Conservation (phyloP, 2,113 vertebrate species). For the Loxodonta africana region DNA sequence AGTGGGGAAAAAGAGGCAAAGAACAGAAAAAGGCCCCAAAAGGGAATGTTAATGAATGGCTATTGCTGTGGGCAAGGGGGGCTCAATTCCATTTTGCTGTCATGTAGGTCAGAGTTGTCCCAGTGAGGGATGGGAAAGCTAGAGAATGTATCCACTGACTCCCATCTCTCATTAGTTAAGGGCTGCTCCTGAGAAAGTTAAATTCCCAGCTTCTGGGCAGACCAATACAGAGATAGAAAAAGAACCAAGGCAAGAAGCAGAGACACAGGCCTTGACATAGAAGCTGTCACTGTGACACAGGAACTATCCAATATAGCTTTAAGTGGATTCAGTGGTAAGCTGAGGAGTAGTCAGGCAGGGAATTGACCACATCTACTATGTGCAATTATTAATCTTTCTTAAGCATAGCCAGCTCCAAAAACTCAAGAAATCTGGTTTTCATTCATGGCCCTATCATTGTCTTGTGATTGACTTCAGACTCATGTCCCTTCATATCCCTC, state of each 20-base stretch:
- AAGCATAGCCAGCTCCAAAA: background rate
- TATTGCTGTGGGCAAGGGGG: too few species aligned
- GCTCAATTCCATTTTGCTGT: background rate
- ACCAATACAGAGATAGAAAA: background rate
- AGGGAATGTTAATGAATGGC: background rate
- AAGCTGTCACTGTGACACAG: background rate
- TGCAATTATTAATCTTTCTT: background rate
- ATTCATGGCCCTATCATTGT: background rate
- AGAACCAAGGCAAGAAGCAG: background rate
- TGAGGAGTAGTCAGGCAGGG: background rate
- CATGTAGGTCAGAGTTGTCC: background rate
- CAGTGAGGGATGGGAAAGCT: background rate
- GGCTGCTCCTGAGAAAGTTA: background rate
- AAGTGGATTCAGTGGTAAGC: background rate
- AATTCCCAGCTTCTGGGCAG: background rate
- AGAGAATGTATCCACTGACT: background rate
- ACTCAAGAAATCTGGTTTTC: background rate
- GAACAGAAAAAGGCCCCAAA: background rate
- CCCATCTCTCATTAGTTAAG: background rate
- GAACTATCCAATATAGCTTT: background rate
- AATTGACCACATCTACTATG: rapidly evolving
- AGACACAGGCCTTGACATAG: background rate
- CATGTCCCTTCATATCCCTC: background rate
- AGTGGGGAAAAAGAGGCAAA: background rate
- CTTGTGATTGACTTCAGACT: background rate